phyloP scores from a whole-genome alignment of 2,888 invertebrate species.

The Drosophila prolongata region DNA sequence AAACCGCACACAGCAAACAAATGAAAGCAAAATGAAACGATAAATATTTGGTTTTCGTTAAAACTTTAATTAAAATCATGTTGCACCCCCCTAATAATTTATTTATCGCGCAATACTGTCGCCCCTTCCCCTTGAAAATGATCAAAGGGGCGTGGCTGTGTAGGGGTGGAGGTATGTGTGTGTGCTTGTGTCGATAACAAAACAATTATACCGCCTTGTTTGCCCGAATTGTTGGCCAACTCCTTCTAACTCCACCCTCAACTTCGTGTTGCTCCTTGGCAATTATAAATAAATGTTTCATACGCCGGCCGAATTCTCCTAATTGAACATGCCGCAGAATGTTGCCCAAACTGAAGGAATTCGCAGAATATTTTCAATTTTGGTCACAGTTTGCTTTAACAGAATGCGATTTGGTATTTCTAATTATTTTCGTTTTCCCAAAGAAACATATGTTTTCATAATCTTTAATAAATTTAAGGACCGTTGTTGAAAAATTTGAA shows the following conservation, averaged over 20 bases:
- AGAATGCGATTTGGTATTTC: slow-evolving; percentile 18
- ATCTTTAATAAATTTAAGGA: no score
- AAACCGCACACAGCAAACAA: slow-evolving; percentile 66
- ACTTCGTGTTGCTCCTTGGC: slow-evolving; percentile 38
- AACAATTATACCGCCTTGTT: slow-evolving; percentile 71
- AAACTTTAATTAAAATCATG: slow-evolving; percentile 80
- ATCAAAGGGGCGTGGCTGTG: neutral
- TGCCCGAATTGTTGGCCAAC: slow-evolving; percentile 45
- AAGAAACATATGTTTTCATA: neutral
- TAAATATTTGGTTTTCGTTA: slow-evolving; percentile 80
- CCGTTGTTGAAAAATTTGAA: no score
- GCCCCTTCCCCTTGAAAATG: slow-evolving; percentile 9
- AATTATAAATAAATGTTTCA: slow-evolving; percentile 64
- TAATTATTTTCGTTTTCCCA: neutral
- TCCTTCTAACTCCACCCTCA: slow-evolving; percentile 9
- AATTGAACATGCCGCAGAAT: slow-evolving; percentile 63
- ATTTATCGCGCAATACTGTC: slow-evolving; percentile 56
- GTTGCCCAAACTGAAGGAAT: slow-evolving; percentile 33
- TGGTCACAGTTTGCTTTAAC: slow-evolving; percentile 22
- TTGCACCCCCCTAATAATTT: slow-evolving; percentile 72
- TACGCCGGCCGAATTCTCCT: slow-evolving; percentile 53
- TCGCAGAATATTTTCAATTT: slow-evolving; percentile 18
- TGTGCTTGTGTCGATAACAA: slow-evolving; percentile 65
- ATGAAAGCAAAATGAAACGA: slow-evolving; percentile 79
- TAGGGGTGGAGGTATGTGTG: slow-evolving; percentile 2